Evolutionary conservation across 2,888 invertebrate species (phyloP).

Genomic region (Caenorhabditis zanzibari): DNA sequence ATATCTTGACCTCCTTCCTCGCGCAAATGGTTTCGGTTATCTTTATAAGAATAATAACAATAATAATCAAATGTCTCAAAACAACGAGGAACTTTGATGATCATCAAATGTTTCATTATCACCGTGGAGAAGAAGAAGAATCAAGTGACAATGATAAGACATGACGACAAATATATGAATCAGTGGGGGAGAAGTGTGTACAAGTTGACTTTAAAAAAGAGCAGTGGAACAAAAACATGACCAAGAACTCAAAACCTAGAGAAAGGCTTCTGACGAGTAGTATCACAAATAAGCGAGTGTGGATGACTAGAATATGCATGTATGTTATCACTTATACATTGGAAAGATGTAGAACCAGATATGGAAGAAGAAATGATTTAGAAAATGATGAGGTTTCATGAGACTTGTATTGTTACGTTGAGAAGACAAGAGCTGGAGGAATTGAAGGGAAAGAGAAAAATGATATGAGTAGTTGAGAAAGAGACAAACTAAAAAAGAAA

Average conservation of each 20-base stretch:
- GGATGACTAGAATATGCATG: slow-evolving; percentile 54
- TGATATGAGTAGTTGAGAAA: slow-evolving; percentile 28
- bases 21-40: slow-evolving; percentile 33
- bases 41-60: slow-evolving; percentile 38
- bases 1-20: slow-evolving; percentile 60
- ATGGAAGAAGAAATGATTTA: slow-evolving; percentile 18
- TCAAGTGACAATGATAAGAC: slow-evolving; percentile 13
- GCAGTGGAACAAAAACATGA: slow-evolving; percentile 34
- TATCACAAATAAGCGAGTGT: slow-evolving; percentile 44
- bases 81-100: slow-evolving; percentile 33
- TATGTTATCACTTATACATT: slow-evolving; percentile 31
- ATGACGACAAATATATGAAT: slow-evolving; percentile 49
- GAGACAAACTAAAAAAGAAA: neutral
- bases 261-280: neutral
- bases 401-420: neutral
- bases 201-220: slow-evolving; percentile 7
- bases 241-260: neutral
- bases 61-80: slow-evolving; percentile 59
- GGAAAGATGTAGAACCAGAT: neutral
- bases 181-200: slow-evolving; percentile 25
- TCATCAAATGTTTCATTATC: slow-evolving; percentile 31
- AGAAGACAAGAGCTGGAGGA: slow-evolving; percentile 5
- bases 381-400: slow-evolving; percentile 11
- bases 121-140: neutral
- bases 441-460: slow-evolving; percentile 1